Percentiles rank a stretch among this genome's conserved stretches.
phyloP scores from a whole-genome alignment of 2,797 vertebrate genomes.

The Chelmon rostratus region DNA sequence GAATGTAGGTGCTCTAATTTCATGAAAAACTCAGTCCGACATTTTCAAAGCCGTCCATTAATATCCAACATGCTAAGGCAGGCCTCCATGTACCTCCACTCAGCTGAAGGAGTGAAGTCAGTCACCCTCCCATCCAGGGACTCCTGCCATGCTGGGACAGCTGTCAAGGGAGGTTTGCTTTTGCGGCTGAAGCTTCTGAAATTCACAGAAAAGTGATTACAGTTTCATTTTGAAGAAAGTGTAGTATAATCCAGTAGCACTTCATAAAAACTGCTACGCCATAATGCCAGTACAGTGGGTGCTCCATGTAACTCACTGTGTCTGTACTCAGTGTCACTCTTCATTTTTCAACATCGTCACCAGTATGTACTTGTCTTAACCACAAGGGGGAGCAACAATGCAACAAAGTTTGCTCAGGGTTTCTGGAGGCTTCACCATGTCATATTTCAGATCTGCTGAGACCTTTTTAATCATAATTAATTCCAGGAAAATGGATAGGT shows the following conservation, averaged over 20 bases:
- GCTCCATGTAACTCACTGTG: neutral
- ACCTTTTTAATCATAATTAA: neutral
- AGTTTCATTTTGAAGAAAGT: neutral
- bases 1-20: no score
- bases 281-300: neutral
- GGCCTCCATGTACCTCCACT: constrained; percentile 65
- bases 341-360: neutral
- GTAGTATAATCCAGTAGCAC: neutral
- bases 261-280: neutral
- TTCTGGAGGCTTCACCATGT: neutral
- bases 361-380: constrained; percentile 4
- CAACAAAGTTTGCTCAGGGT: neutral
- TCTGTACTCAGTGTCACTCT: neutral
- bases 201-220: constrained; percentile 24
- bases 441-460: neutral
- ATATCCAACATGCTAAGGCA: neutral
- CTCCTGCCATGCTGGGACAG: constrained; percentile 17
- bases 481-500: neutral
- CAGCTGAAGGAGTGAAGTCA: constrained; percentile 37
- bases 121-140: neutral
- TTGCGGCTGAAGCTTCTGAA: constrained; percentile 45
- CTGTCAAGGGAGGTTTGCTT: neutral
- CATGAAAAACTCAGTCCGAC: neutral
- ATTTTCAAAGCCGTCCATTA: neutral
- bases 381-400: constrained; percentile 51